Conservation (phyloP, 2,113 vertebrate species). For the Chaetorhynchus papuensis region DNA sequence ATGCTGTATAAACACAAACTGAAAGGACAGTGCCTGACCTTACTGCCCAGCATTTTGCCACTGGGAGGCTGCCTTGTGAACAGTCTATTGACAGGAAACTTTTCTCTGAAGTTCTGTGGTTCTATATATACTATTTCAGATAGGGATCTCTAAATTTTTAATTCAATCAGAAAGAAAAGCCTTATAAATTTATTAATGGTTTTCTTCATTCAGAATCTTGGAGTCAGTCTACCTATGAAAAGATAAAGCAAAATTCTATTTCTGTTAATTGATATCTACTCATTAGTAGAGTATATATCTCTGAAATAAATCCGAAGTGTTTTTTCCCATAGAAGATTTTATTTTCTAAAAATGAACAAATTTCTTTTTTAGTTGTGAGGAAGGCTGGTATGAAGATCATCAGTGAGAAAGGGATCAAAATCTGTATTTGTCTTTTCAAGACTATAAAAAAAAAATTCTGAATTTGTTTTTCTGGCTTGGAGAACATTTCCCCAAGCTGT, state of each 20-base stretch:
- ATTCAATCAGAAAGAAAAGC: not conserved
- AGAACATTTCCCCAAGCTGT: not conserved
- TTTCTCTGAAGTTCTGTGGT: not conserved
- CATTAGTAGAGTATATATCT: not conserved
- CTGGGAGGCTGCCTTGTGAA: not conserved
- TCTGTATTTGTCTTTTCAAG: not conserved
- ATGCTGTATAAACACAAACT: not conserved
- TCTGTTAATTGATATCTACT: not conserved
- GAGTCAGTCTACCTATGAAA: not conserved
- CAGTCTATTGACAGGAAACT: rapidly evolving
- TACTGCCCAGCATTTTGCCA: not conserved
- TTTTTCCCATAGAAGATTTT: not conserved
- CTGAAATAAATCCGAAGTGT: not conserved
- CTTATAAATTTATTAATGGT: not conserved
- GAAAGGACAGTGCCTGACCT: not conserved
- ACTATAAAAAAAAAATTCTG: not conserved
- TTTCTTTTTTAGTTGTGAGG: not conserved
- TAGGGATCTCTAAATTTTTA: not conserved
- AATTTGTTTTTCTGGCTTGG: not conserved
- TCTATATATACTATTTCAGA: not conserved
- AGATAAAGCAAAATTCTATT: not conserved
- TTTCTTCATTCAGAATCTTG: not conserved
- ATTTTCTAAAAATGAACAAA: not conserved
- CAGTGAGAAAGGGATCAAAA: not conserved
- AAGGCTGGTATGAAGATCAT: not conserved